Evolutionary conservation across 2,888 invertebrate genomes (phyloP), one percentile per base, ranked within the genome.

Genomic region (Proisotoma minuta): DNA sequence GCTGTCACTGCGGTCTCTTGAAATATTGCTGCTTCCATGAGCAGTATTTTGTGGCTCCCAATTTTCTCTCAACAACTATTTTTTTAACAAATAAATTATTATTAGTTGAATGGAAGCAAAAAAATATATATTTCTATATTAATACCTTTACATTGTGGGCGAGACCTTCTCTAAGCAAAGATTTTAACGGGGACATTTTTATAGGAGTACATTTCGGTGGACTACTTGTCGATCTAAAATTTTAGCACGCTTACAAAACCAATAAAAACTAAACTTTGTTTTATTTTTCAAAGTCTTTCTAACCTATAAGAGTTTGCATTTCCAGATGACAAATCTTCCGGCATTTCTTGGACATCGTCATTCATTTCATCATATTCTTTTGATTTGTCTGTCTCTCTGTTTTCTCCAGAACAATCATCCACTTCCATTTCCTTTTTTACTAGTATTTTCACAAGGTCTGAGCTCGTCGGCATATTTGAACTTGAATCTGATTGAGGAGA

Each of bases 111-210:
- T n/a, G n/a, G n/a, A n/a, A n/a, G n/a, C n/a, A n/a, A n/a, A n/a
- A n/a, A n/a, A n/a, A n/a, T n/a, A n/a, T n/a, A n/a, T n/a, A n/a
- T n/a, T n/a, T n/a, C n/a, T n/a, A n/a, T n/a, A n/a, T 43, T 43
- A 4, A 12, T 4, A 4, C 10, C 43, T 5, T 15, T 43, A 85
- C 74, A 90, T 86, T 77, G 89, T 86, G 66, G 89, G 82, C 77
- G 89, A 88, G 74, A 91, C 91, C 91, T 77, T 91, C 91, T 56
- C 91, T 83, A 68, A 91, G 81, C 69, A 91, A 79, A 73, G 90
- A 90, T 78, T 91, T 91, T 71, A 91, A 80, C 66, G 91, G 91
- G 59, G 91, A 91, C 71, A 86, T 84, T 79, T 82, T 73, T 5
- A 71, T 70, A 12, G 71, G 66, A 22, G 72, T 69, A 48, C 68